Percentiles rank a stretch among this genome's conserved stretches.
Evolutionary conservation across 2,113 vertebrate genomes (phyloP).

Genomic region (Lathamus discolor): DNA sequence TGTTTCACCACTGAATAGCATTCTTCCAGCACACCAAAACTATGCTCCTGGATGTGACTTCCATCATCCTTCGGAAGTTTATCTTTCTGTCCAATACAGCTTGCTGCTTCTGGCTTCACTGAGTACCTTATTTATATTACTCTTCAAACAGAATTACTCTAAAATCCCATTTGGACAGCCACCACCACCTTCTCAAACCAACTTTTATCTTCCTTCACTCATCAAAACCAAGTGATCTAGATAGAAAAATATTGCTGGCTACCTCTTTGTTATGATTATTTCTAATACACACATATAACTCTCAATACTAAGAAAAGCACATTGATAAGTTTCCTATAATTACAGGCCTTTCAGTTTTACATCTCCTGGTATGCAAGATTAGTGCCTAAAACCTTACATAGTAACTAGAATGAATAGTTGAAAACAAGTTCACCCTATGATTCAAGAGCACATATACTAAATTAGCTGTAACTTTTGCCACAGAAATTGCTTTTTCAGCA

Average conservation of each 20-base stretch:
- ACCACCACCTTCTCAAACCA: neutral
- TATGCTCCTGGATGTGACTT: neutral
- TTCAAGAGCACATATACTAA: neutral
- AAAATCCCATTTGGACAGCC: neutral
- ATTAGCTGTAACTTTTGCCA: neutral
- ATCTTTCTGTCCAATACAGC: neutral
- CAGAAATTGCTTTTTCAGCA: neutral
- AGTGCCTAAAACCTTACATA: neutral
- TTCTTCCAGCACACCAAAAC: neutral
- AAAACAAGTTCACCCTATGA: neutral
- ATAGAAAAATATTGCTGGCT: neutral
- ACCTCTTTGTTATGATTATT: neutral
- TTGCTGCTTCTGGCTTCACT: neutral
- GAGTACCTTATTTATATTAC: neutral
- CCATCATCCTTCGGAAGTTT: neutral
- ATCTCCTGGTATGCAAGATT: neutral
- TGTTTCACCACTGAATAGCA: neutral
- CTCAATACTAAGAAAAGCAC: neutral
- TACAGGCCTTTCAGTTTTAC: neutral
- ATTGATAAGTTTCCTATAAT: neutral
- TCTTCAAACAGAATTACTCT: neutral
- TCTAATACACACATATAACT: neutral
- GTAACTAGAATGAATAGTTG: neutral
- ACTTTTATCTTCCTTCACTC: neutral
- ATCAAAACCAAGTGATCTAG: neutral